Base-by-base conservation (phyloP, 1,140 invertebrate species). In the Atta texana region DNA sequence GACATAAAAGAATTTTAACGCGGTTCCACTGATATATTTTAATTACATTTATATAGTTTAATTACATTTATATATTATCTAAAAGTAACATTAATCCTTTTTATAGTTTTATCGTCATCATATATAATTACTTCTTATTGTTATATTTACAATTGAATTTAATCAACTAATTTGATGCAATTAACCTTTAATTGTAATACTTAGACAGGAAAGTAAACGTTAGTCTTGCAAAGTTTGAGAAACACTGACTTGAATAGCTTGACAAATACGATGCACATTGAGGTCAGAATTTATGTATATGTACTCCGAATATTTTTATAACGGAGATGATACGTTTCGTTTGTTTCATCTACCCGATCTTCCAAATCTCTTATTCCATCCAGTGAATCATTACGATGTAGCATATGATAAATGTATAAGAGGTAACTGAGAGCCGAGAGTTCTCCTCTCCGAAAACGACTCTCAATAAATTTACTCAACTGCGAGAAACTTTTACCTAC, bases 401-500 rank as follows among this genome's bases (percentile, higher is more conserved):
- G 39, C 49, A 28, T 74, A 84, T 84, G 80, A 84, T 84, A 84
- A 84, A 84, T 84, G 69, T 61, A 10, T 84, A 28, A 75, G 80
- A 51, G 39, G 55, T 84, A 61, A 72, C 55, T 75, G 55, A 81
- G 77, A 72, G 39, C n/a, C 34, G 64, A 59, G 55, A 84, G 69
- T 84, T 84, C 39, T 51, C 55, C n/a, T 74, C 55, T 84, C 69
- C 24, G 80, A 49, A 71, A 84, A 74, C 69, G 80, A 61, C 69
- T 84, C 69, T 49, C 69, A 39, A 84, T 84, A 84, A 84, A 84
- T 84, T 84, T 61, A 75, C 69, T 61, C 80, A 55, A 61, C 80
- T 84, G 39, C 55, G 39, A 61, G 69, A 74, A 84, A 84, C 80
- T 84, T 84, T 84, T 75, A n/a, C n/a, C n/a, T n/a, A n/a, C n/a